Base-by-base conservation (phyloP, 2,797 vertebrate genomes). In the Crocidura indochinensis region DNA sequence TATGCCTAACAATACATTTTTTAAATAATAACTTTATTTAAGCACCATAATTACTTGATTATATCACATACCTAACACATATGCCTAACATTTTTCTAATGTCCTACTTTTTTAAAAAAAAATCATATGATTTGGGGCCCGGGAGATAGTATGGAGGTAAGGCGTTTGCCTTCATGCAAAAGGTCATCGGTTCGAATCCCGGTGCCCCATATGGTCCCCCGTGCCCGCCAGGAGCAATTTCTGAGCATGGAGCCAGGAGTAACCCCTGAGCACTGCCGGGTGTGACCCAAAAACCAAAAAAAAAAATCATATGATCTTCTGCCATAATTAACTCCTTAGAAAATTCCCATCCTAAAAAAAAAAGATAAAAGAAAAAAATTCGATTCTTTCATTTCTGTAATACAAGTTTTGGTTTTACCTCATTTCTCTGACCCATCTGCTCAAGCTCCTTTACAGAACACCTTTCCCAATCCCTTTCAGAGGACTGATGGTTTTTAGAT, bases 301-400 rank as follows among this genome's bases (percentile, higher is more conserved):
- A n/a, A n/a, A n/a, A n/a, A 49, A 26, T 93, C 5, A 8, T 4
- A 64, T 22, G 60, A 64, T 26, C 9, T 2, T 78, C 69, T 67
- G 60, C 81, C 49, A 51, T 10, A 53, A 10, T 53, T 53, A 53
- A 53, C 51, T 53, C 51, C 17, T 53, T 53, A 53, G 17, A 53
- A 53, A 38, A 38, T 38, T 38, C 38, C 38, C 38, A 38, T 38
- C 5, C 38, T 38, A 38, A 38, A 38, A 38, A 38, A 38, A 38
- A 38, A 38, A 38, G 38, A 38, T 38, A 38, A 38, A 38, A 38
- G 38, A 38, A 38, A 38, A 38, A 38, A 38, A 2, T 38, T 17
- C 17, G 11, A 53, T 78, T 27, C 49, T 19, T 91, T 92, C 22
- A 78, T 69, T 84, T 78, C 15, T 94, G 17, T n/a, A 60, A 62